Evolutionary conservation across 2,888 invertebrate species (phyloP).

Genomic region (Tinea semifulvella): DNA sequence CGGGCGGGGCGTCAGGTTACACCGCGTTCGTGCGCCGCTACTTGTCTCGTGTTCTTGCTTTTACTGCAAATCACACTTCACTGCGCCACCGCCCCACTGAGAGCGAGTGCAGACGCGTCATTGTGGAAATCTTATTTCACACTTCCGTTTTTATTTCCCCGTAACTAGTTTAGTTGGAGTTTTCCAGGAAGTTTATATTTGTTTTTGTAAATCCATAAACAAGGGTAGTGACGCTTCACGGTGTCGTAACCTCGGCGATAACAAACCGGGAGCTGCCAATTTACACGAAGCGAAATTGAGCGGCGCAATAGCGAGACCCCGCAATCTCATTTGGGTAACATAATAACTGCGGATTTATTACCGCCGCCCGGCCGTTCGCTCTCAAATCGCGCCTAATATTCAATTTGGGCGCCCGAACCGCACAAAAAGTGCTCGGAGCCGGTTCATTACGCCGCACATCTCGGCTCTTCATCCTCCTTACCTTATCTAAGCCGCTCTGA

Average conservation of each 20-base stretch:
- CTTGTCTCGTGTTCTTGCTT: constrained; percentile 34
- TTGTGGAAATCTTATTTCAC: constrained; percentile 18
- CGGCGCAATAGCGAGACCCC: constrained; percentile 48
- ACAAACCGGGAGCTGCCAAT: constrained; percentile 34
- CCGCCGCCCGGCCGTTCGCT: constrained; percentile 59
- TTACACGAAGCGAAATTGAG: constrained; percentile 54
- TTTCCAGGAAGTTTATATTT: neutral
- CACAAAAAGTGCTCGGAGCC: constrained; percentile 62
- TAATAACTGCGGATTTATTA: constrained; percentile 64
- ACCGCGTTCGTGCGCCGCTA: constrained; percentile 27
- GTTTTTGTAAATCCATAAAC: neutral
- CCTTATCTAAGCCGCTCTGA: constrained; percentile 65
- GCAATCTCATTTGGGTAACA: constrained; percentile 62
- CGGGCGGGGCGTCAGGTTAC: constrained; percentile 39
- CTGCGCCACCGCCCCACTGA: constrained; percentile 22
- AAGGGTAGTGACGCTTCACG: constrained; percentile 6
- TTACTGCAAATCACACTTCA: constrained; percentile 54
- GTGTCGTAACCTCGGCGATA: constrained; percentile 1
- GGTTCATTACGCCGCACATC: constrained; percentile 65
- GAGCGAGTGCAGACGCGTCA: constrained; percentile 2
- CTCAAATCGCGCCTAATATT: constrained; percentile 65
- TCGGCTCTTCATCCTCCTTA: constrained; percentile 64
- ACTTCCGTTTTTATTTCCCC: neutral
- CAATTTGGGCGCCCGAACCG: constrained; percentile 61
- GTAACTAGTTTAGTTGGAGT: neutral